phyloP scores from a whole-genome alignment of 2,113 vertebrate species.

The Caretta caretta region DNA sequence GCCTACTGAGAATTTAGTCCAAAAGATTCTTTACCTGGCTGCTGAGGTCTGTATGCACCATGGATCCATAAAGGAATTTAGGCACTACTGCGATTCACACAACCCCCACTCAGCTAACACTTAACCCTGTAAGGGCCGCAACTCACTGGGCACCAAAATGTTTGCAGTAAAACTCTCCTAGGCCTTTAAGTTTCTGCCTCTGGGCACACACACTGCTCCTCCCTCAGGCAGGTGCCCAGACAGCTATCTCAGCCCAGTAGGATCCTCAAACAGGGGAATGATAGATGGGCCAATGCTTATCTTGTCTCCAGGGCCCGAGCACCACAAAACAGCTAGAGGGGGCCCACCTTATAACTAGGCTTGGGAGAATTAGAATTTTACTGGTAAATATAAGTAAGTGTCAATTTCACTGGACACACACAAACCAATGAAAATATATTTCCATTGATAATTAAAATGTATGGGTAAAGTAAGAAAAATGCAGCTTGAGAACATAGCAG shows the following conservation, averaged over 20 bases:
- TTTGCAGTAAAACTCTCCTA: background rate
- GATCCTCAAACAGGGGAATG: background rate
- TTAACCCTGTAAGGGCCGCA: background rate
- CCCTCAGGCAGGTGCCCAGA: background rate
- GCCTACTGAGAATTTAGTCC: background rate
- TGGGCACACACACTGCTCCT: background rate
- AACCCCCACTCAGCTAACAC: background rate
- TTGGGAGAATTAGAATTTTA: background rate
- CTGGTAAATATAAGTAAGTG: background rate
- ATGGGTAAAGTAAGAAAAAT: background rate
- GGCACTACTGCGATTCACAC: background rate
- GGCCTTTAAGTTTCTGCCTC: background rate
- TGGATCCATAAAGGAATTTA: background rate
- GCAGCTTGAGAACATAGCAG: background rate
- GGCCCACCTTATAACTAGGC: background rate
- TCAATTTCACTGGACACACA: background rate
- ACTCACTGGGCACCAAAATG: background rate
- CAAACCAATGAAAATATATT: background rate
- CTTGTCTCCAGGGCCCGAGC: background rate
- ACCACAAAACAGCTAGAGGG: background rate
- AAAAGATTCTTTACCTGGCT: fast-evolving
- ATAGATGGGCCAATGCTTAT: background rate
- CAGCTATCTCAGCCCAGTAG: background rate
- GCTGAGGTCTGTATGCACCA: background rate
- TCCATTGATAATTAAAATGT: background rate